Evolutionary conservation across 2,797 vertebrate species (phyloP).

Genomic region (Gadopsis bispinosus): DNA sequence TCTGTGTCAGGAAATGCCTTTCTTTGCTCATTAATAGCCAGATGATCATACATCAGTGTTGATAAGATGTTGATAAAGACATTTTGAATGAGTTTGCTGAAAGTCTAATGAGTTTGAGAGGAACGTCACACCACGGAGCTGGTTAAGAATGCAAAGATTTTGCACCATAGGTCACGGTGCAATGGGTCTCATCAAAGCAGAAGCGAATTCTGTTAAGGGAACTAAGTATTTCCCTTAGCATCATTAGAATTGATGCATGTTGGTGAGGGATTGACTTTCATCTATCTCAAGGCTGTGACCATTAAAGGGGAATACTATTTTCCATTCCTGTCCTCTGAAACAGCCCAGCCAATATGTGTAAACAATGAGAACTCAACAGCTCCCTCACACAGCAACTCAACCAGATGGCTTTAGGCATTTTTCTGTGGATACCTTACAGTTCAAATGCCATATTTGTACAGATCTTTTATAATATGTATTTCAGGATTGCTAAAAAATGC

Average conservation of each 20-base stretch:
- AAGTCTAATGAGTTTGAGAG: background rate
- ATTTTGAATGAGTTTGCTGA: background rate
- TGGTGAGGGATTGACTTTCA: constrained; percentile 16
- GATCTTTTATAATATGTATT: background rate
- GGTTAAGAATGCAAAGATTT: background rate
- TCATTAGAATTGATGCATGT: constrained; percentile 11
- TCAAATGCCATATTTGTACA: background rate
- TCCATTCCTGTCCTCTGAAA: constrained; percentile 20
- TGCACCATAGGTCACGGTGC: background rate
- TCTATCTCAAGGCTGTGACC: constrained; percentile 33
- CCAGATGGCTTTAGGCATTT: background rate
- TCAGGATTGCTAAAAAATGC: background rate
- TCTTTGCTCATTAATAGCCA: background rate
- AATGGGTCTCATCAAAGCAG: background rate
- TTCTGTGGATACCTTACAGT: background rate
- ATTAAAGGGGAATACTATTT: constrained; percentile 38
- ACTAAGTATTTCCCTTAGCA: background rate
- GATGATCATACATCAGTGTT: background rate
- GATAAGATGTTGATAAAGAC: background rate
- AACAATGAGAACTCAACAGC: constrained; percentile 10
- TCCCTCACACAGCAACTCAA: background rate
- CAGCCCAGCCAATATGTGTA: constrained; percentile 6
- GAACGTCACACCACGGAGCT: background rate
- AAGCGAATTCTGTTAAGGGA: background rate
- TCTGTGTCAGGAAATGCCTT: background rate